Evolutionary conservation across 2,797 vertebrate species (phyloP).

Genomic region (Notolepis coatsorum): DNA sequence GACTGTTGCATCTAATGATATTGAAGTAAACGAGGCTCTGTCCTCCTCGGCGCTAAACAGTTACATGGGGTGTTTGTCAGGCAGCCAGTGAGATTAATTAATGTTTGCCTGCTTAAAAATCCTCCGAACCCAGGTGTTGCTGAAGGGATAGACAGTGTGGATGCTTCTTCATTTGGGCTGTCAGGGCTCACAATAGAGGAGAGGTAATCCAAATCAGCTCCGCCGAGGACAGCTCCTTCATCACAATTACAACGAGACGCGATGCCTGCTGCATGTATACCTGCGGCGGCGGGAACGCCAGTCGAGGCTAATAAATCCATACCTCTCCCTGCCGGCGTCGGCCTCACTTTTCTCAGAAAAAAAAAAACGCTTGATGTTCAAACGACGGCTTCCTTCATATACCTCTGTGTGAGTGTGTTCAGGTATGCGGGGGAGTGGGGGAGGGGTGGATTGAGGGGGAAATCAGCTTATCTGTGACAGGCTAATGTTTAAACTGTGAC

Average conservation of each 20-base stretch:
- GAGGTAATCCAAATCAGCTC: constrained; percentile 75
- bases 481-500: constrained; percentile 70
- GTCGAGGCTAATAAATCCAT: constrained; percentile 61
- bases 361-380: constrained; percentile 56
- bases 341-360: constrained; percentile 24
- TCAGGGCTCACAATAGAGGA: constrained; percentile 74
- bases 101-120: constrained; percentile 64
- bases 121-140: constrained; percentile 45
- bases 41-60: constrained; percentile 44
- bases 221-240: constrained; percentile 73
- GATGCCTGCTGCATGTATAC: constrained; percentile 57
- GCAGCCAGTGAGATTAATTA: constrained; percentile 70
- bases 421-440: constrained; percentile 46
- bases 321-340: constrained; percentile 24
- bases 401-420: no score
- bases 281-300: constrained; percentile 55
- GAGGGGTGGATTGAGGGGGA: constrained; percentile 27
- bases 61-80: constrained; percentile 45
- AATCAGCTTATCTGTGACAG: constrained; percentile 68
- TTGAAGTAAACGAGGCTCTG: constrained; percentile 43
- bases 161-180: constrained; percentile 79
- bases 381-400: constrained; percentile 52
- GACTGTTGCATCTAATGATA: constrained; percentile 37
- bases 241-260: constrained; percentile 76
- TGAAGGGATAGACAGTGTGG: constrained; percentile 53